Percentiles rank a stretch among this genome's conserved stretches.
Conservation (phyloP, 2,797 vertebrate species). For the Chanos chanos region DNA sequence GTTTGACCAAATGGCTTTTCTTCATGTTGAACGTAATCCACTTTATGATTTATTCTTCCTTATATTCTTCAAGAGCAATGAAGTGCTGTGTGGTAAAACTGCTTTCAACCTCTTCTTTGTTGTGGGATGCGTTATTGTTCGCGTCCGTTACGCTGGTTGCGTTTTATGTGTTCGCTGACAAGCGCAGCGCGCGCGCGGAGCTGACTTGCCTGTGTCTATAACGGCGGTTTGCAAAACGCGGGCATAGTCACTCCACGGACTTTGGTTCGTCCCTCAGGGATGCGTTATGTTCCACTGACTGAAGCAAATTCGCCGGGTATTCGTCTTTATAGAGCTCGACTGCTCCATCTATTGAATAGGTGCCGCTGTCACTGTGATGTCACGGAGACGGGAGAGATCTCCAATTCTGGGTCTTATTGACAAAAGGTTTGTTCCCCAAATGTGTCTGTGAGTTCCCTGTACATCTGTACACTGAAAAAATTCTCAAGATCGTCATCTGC, state of each 20-base stretch:
- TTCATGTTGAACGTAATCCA: constrained; percentile 45
- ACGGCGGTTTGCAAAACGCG: constrained; percentile 35
- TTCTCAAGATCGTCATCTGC: too few species aligned
- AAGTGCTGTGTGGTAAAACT: not conserved
- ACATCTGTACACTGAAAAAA: too few species aligned
- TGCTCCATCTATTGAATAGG: constrained; percentile 48
- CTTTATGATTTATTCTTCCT: constrained; percentile 12
- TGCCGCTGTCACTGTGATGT: constrained; percentile 23
- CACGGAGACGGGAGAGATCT: constrained; percentile 22
- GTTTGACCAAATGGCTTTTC: constrained; percentile 57
- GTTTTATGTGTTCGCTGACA: not conserved
- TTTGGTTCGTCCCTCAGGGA: constrained; percentile 31
- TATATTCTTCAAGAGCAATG: not conserved
- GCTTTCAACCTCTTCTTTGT: not conserved
- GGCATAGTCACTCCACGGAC: constrained; percentile 43
- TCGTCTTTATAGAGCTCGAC: constrained; percentile 25
- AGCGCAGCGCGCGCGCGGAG: constrained; percentile 9
- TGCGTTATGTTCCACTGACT: constrained; percentile 29
- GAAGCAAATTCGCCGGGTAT: constrained; percentile 11
- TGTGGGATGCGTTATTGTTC: not conserved
- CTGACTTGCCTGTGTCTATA: constrained; percentile 30
- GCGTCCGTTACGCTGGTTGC: not conserved
- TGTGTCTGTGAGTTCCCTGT: too few species aligned
- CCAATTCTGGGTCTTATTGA: not conserved
- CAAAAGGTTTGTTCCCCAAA: too few species aligned